Conservation (phyloP, 2,888 invertebrate genomes). For the Spialia ferax region DNA sequence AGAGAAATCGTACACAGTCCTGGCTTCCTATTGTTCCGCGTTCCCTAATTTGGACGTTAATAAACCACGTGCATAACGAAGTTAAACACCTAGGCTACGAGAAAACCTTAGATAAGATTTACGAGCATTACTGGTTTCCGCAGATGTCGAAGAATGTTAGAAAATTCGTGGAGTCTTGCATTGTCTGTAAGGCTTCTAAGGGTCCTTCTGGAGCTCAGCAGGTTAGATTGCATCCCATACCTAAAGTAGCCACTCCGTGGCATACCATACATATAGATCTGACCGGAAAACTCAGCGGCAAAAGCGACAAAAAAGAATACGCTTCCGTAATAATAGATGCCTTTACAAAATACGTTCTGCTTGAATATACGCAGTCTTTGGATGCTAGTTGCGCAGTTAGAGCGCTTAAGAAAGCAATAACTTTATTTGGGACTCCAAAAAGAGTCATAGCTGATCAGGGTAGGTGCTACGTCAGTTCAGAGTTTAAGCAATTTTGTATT, state of each 20-base stretch:
- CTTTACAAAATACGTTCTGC: conserved; percentile 48
- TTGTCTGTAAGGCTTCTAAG: conserved; percentile 13
- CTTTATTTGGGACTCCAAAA: not conserved
- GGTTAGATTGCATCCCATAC: conserved; percentile 40
- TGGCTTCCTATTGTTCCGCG: conserved; percentile 40
- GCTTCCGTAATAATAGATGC: conserved; percentile 49
- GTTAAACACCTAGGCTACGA: conserved; percentile 40
- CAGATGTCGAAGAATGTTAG: conserved; percentile 38
- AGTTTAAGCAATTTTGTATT: not conserved
- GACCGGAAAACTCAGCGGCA: not conserved
- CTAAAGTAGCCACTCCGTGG: conserved; percentile 22
- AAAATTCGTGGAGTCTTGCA: conserved; percentile 40
- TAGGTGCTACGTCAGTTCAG: not conserved
- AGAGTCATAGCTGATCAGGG: conserved; percentile 3
- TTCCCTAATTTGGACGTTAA: conserved; percentile 41
- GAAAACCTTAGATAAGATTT: conserved; percentile 40
- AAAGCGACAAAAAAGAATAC: not conserved
- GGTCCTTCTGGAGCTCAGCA: conserved; percentile 35
- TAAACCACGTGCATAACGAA: conserved; percentile 40
- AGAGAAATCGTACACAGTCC: not conserved
- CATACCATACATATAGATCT: conserved; percentile 36
- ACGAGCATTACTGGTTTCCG: conserved; percentile 46
- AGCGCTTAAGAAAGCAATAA: not conserved
- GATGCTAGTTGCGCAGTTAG: conserved; percentile 29
- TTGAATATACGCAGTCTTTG: conserved; percentile 43